phyloP scores from a whole-genome alignment of 2,888 invertebrate species.

The Zele albiditarsus region DNA sequence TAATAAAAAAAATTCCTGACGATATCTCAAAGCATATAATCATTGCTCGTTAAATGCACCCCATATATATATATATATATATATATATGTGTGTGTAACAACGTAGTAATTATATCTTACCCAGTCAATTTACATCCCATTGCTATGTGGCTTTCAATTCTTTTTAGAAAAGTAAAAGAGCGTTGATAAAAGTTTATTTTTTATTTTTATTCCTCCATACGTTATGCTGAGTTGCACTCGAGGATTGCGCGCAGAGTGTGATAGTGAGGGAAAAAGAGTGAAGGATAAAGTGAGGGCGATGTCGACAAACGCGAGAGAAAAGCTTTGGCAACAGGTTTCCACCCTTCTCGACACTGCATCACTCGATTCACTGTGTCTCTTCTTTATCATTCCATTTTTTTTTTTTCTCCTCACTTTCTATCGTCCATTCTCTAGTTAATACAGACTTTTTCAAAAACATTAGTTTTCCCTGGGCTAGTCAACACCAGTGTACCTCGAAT shows the following conservation, averaged over 20 bases:
- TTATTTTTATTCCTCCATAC: background rate
- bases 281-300: conserved; percentile 39
- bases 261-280: conserved; percentile 32
- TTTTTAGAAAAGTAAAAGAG: conserved; percentile 26
- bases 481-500: conserved; percentile 19
- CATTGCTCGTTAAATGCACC: conserved; percentile 57
- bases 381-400: background rate
- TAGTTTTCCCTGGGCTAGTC: conserved; percentile 46
- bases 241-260: no score
- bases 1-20: conserved; percentile 55
- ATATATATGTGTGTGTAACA: conserved; percentile 37
- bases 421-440: conserved; percentile 47
- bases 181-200: background rate
- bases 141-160: conserved; percentile 18
- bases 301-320: conserved; percentile 45
- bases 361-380: conserved; percentile 33
- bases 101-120: conserved; percentile 33
- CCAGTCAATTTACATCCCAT: conserved; percentile 40
- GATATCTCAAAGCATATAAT: conserved; percentile 56
- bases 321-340: conserved; percentile 69
- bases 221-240: background rate
- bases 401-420: conserved; percentile 3
- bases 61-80: conserved; percentile 10
- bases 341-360: conserved; percentile 55
- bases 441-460: conserved; percentile 68